Conservation (phyloP, 2,113 vertebrate species). For the Nettapus auritus region DNA sequence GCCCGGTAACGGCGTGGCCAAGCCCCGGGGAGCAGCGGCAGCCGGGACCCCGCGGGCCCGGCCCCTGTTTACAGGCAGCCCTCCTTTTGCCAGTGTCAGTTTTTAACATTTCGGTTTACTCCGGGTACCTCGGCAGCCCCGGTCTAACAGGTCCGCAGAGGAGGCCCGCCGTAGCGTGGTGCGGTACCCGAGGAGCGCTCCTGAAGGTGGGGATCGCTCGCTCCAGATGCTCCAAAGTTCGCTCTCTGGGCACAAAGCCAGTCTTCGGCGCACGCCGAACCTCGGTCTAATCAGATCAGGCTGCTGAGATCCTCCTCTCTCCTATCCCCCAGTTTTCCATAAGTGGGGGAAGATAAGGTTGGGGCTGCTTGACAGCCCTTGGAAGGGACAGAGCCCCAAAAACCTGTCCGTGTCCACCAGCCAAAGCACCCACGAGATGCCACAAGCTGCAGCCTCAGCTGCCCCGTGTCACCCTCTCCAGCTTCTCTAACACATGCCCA, state of each 20-base stretch:
- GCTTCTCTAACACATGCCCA: not conserved
- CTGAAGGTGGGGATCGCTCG: conserved; percentile 36
- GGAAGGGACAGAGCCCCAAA: not conserved
- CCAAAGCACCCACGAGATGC: not conserved
- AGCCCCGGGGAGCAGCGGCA: no score
- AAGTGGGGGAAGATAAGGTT: not conserved
- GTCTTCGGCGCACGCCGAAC: not conserved
- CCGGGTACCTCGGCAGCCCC: not conserved
- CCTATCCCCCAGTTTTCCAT: not conserved
- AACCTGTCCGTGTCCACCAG: not conserved
- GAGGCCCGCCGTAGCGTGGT: conserved; percentile 3
- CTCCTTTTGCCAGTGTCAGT: no score
- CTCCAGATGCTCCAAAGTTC: conserved; percentile 50
- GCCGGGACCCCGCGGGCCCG: no score
- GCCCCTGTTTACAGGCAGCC: no score
- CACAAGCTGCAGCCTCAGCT: not conserved
- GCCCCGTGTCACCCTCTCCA: rapidly evolving
- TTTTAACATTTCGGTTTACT: no score
- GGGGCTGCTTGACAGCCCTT: not conserved
- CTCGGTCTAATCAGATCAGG: conserved; percentile 8
- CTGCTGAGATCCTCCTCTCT: conserved; percentile 9
- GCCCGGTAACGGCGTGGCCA: no score
- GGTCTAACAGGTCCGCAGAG: not conserved
- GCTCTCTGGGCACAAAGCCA: conserved; percentile 60
- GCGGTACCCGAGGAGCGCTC: conserved; percentile 51